Evolutionary conservation across 2,888 invertebrate genomes (phyloP), one percentile per base, ranked within the genome.

Genomic region (Philaethria dido): DNA sequence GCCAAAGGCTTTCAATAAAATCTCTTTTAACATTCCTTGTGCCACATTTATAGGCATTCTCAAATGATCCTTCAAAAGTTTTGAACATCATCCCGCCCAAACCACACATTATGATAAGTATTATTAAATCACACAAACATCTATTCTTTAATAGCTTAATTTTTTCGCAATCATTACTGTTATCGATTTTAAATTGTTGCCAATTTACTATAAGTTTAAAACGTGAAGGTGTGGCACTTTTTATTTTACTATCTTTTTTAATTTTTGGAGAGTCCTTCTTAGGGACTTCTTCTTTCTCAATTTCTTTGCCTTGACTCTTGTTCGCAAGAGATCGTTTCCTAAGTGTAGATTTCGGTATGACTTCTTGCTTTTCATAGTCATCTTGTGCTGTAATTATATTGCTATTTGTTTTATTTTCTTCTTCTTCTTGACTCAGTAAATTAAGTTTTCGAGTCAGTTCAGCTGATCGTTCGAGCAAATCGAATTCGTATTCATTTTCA

Each of bases 31-130:
- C 97, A 76, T 96, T 93, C 76, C 97, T 96, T 50, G 97, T 96
- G 9, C 97, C 96, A 80, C 97, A 97, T 88, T 98, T 98, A 87
- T 96, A 97, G 71, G 96, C 96, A 70, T 96, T 94, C 80, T 98
- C 98, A 76, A 97, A 96, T 1, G 96, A 94, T 3, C 97, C 97
- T 83, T 98, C 98, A 22, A 96, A 95, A 72, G 95, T 95, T 72
- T 96, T 95, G 78, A 98, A 97, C 77, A 96, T 90, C 59, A 97
- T 93, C 0, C 96, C 97, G 0, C 97, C 97, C 59, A 96, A 88
- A 4, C 97, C 97, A 77, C 96, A 96, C 74, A 96, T 93, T 65
- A 97, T 93, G 25, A 96, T 88, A 45, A 97, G 86, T 29, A 97
- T 75, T n/a, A 97, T 83, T 22, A 96, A 82, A 76, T 96, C 94